Base-by-base conservation (phyloP, 2,113 vertebrate genomes). In the Pachyramphus minor region DNA sequence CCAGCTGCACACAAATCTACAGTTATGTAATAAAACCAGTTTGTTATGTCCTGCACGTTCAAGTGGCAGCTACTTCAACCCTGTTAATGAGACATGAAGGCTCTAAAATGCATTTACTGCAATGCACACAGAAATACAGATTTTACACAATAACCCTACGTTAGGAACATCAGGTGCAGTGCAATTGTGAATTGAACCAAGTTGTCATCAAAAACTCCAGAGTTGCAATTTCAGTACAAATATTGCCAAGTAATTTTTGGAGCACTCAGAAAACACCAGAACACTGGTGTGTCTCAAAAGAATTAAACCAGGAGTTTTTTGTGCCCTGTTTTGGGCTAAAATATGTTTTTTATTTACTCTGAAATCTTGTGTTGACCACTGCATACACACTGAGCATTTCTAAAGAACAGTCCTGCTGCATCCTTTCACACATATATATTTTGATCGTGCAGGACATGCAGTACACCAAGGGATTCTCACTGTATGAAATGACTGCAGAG, bases 21-120 rank as follows among this genome's bases (percentile, higher is more conserved):
- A 58, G 93, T 96, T 96, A 96, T 25, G 69, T 93, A 96, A 93
- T 62, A 55, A 86, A 94, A 93, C 22, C 68, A 55, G 41, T 68
- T 91, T 74, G 59, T 72, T 67, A 8, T 22, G 35, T 63, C 39
- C 68, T 94, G 79, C 68, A 78, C 11, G 4, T 71, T 64, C 1
- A 1, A 84, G 55, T 41, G 84, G 42, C 66, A 64, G 16, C 60
- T 50, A 4, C 4, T 69, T 66, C 66, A 79, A n/a, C 11, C 10
- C 2, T 16, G 30, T 9, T 62, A 50, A 37, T 1, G 1, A 62
- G 27, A 73, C 20, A 6, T 41, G 17, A 28, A 3, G 18, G 31
- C 68, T 90, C 33, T 59, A 23, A 74, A 81, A 71, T 44, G 86
- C 28, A 35, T 25, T 68, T 22, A 10, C 24, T 64, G 76, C 72